A percentile compares a stretch with the other conserved stretches of the same genome.
phyloP scores from a whole-genome alignment of 2,797 vertebrate species.

The Trachops cirrhosus region DNA sequence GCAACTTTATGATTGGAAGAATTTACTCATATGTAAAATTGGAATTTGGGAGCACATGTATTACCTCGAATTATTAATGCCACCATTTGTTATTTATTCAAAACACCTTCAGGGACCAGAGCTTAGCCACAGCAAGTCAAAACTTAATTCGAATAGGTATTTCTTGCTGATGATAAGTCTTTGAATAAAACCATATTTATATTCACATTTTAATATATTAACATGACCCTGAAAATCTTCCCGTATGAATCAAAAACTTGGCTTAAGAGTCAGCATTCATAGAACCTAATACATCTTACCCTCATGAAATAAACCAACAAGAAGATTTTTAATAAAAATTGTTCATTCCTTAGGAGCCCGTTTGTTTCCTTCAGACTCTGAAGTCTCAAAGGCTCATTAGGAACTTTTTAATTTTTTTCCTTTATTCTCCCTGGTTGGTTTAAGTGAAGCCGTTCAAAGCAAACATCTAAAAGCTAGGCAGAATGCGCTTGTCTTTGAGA shows the following conservation, averaged over 20 bases:
- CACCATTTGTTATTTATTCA: background rate
- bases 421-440: conserved; percentile 37
- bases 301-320: background rate
- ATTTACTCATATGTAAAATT: background rate
- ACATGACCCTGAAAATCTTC: background rate
- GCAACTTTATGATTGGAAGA: background rate
- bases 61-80: background rate
- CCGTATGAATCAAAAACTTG: background rate
- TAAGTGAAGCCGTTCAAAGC: conserved; percentile 51
- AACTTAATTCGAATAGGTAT: background rate
- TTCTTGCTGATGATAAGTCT: background rate
- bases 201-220: background rate
- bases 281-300: background rate
- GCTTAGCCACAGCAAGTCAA: background rate
- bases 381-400: conserved; percentile 54
- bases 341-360: background rate
- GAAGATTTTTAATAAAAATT: background rate
- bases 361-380: conserved; percentile 58
- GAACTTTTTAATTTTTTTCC: background rate
- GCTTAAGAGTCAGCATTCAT: background rate
- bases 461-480: conserved; percentile 46
- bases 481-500: conserved; percentile 45
- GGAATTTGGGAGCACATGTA: background rate
- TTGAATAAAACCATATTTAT: background rate
- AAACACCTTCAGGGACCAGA: background rate